Percentiles rank a stretch among this genome's conserved stretches.
These are phyloP conservation scores for Platycercus adscitus DNA, from an alignment of 2,113 vertebrate species.

Conservation along the genomic window DNA sequence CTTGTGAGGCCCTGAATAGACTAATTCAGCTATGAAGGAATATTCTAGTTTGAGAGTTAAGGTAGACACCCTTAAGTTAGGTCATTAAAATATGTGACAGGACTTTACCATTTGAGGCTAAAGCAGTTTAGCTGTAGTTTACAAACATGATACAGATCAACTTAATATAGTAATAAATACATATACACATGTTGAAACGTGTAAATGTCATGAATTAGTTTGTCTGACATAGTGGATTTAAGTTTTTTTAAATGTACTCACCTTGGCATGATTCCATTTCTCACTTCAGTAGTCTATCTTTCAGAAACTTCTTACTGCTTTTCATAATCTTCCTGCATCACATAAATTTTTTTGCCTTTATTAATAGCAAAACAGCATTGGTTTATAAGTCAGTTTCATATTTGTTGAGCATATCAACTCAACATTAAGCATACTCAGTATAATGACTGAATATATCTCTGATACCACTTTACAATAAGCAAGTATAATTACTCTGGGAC, in stretches of 20 bases:
- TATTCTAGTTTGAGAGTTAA: not conserved
- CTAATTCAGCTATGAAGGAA: not conserved
- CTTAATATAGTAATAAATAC: not conserved
- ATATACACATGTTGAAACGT: not conserved
- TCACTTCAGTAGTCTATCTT: not conserved
- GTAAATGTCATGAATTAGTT: not conserved
- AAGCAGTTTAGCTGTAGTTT: not conserved
- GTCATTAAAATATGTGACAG: not conserved
- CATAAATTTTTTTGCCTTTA: fast-evolving
- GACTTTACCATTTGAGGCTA: not conserved
- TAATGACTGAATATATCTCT: not conserved
- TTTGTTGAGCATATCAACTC: not conserved
- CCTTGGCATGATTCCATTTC: not conserved
- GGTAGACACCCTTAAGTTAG: not conserved
- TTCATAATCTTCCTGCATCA: not conserved
- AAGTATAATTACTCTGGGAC: not conserved
- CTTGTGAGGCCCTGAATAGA: not conserved
- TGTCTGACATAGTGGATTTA: not conserved
- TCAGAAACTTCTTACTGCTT: not conserved
- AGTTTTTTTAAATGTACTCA: not conserved
- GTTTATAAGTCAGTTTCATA: not conserved
- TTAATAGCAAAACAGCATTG: not conserved
- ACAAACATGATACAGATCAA: not conserved
- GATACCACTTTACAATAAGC: not conserved
- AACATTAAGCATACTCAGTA: not conserved